Conservation (phyloP, 2,113 vertebrate species). For the Picathartes gymnocephalus region DNA sequence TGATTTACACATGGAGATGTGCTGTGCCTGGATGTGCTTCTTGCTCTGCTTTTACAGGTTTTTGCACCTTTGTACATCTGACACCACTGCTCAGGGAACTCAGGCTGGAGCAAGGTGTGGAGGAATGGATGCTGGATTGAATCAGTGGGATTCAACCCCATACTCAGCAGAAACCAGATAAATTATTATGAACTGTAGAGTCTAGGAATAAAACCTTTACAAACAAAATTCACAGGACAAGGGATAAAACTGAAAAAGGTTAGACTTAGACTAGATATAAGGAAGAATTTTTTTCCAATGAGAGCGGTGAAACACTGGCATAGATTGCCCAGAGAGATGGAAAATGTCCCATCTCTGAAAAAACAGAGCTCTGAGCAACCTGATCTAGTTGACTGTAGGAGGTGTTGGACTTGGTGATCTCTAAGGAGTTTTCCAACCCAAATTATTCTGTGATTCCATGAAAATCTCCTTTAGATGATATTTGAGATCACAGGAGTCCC, state of each 20-base stretch:
- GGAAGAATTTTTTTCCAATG: background rate
- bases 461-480: background rate
- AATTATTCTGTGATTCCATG: background rate
- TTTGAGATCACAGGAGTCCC: background rate
- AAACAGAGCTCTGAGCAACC: fast-evolving
- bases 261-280: background rate
- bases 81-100: background rate
- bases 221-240: background rate
- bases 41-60: background rate
- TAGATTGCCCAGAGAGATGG: background rate
- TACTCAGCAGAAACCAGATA: background rate
- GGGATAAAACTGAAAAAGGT: background rate
- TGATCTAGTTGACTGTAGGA: background rate
- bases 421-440: background rate
- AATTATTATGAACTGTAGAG: background rate
- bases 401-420: background rate
- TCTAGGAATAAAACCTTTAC: background rate
- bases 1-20: background rate
- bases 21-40: background rate
- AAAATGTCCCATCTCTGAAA: background rate
- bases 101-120: background rate
- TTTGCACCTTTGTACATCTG: background rate
- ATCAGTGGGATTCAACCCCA: background rate
- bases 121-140: background rate
- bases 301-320: fast-evolving